phyloP scores from a whole-genome alignment of 2,113 vertebrate genomes.

The Paradisaea rubra region DNA sequence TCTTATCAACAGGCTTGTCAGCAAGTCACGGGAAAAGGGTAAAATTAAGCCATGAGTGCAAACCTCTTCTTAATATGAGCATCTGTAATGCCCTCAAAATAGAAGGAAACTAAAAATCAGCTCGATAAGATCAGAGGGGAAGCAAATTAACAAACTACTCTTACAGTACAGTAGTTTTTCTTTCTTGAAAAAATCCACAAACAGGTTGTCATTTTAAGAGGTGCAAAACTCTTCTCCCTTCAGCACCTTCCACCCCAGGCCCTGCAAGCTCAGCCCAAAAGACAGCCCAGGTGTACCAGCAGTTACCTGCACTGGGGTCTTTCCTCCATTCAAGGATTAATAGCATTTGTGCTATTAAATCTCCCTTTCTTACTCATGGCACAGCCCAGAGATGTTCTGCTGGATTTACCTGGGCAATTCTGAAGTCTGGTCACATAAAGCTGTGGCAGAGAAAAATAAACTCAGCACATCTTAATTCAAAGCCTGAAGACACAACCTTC shows the following conservation, averaged over 20 bases:
- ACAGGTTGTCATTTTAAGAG: background rate
- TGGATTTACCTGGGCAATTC: background rate
- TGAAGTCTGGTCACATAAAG: background rate
- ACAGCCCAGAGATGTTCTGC: background rate
- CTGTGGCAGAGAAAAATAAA: conserved; percentile 4
- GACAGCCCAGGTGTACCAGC: background rate
- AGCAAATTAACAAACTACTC: background rate
- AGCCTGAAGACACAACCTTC: background rate
- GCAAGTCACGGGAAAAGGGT: background rate
- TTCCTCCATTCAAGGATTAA: background rate
- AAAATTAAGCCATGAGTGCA: background rate
- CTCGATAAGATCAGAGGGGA: background rate
- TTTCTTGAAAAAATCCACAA: background rate
- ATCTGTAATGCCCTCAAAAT: background rate
- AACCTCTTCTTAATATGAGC: background rate
- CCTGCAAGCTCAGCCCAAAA: background rate
- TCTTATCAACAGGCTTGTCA: background rate
- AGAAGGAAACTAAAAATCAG: background rate
- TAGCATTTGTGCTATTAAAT: background rate
- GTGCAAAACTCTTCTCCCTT: background rate
- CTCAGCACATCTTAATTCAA: background rate
- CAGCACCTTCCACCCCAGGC: background rate
- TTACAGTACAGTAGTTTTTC: background rate
- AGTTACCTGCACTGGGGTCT: background rate
- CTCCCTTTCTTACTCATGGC: background rate